Base-by-base conservation (phyloP, 1,140 invertebrate species). In the Sinella curviseta region DNA sequence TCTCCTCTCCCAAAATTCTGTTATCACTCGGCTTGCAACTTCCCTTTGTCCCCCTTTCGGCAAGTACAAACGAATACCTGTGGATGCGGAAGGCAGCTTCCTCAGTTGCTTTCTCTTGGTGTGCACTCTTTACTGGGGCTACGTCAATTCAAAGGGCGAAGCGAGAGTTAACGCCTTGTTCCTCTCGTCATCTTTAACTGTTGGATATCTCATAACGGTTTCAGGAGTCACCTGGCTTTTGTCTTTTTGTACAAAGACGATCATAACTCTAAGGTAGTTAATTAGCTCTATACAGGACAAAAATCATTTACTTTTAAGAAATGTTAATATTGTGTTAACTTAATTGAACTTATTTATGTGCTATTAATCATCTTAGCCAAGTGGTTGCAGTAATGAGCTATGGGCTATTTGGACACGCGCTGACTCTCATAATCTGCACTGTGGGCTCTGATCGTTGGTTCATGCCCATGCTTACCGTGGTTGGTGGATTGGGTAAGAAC, bases 341-440 rank as follows among this genome's bases (percentile, higher is more conserved):
- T 48, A 17, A 8, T 48, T 48, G 39, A 48, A 8, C 17, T 4
- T 48, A 17, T 20, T 57, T 77, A 30, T 57, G 17, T 30, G 70
- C 35, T 67, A 85, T 80, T 73, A n/a, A n/a, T n/a, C n/a, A n/a
- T n/a, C 86, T 86, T 79, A 83, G 81, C 17, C 86, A 89, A 84
- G 84, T 87, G 28, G 28, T 86, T 17, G 86, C 86, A 26, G 80
- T 89, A n/a, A 80, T 88, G 26, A 88, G 88, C 4, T 89, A 89
- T 82, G 86, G 86, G 24, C 81, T 89, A 1, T 89, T 87, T 84
- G 88, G 88, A n/a, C 87, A 88, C 81, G 80, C 89, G 26, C 79
- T 89, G 1, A 87, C 87, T 0, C 79, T 89, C 2, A 54, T 84
- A 17, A n/a, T 85, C 1, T 87, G 87, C 16, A 85, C 86, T 74